Evolutionary conservation across 1,140 invertebrate species (phyloP).

Genomic region (Drosophila azteca): DNA sequence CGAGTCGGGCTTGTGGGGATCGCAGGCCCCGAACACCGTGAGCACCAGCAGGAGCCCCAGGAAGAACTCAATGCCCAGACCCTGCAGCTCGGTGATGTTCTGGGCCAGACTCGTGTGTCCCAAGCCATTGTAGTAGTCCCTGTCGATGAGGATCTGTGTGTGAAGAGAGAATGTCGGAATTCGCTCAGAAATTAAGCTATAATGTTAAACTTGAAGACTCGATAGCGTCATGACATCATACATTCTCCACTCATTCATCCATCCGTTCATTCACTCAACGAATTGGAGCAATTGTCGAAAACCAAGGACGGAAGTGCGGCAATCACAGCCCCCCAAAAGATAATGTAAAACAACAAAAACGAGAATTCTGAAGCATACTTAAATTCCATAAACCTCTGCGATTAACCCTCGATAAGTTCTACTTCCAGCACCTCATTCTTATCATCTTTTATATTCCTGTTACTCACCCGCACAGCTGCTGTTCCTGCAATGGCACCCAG

Average conservation of each 20-base stretch:
- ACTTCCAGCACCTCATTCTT: too few species aligned
- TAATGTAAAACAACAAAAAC: not conserved
- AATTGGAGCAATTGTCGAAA: conserved; percentile 6
- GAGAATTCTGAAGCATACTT: not conserved
- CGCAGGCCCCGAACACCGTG: conserved; percentile 94
- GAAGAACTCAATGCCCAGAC: conserved; percentile 94
- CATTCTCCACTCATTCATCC: not conserved
- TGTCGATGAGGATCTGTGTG: conserved; percentile 87
- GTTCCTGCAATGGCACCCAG: conserved; percentile 93
- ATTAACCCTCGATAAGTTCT: not conserved
- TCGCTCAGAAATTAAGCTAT: too few species aligned
- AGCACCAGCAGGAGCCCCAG: conserved; percentile 94
- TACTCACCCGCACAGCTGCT: conserved; percentile 85
- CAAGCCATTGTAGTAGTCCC: conserved; percentile 85
- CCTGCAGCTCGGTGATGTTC: conserved; percentile 88
- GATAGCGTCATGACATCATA: conserved; percentile 11
- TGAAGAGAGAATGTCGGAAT: not conserved
- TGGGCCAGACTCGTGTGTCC: conserved; percentile 87
- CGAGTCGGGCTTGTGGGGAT: conserved; percentile 87
- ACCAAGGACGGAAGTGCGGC: conserved; percentile 18
- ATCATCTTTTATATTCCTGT: not conserved
- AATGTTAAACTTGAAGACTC: not conserved
- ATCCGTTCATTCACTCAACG: conserved; percentile 13
- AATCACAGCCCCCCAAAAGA: conserved; percentile 17
- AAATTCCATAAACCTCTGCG: not conserved